Percentiles rank a stretch among this genome's conserved stretches.
These are phyloP conservation scores for Rynchops niger DNA, from an alignment of 2,113 vertebrate genomes.

Conservation along the genomic window DNA sequence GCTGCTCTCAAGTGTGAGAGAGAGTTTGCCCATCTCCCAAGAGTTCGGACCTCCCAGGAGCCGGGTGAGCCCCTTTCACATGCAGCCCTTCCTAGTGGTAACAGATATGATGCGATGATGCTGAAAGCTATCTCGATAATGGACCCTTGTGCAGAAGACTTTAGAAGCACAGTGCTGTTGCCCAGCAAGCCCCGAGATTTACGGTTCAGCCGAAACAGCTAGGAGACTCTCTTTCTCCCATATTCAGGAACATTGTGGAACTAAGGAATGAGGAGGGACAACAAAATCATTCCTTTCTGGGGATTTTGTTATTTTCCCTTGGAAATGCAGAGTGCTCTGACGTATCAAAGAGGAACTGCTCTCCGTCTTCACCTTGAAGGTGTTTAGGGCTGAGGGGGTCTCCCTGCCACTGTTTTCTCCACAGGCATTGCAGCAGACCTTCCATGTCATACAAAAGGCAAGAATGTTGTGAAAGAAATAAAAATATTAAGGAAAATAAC, in stretches of 20 bases:
- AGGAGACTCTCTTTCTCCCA: neutral
- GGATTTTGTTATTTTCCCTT: neutral
- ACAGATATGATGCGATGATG: fast-evolving
- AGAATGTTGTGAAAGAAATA: neutral
- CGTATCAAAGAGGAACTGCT: neutral
- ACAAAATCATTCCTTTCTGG: neutral
- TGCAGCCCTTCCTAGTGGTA: fast-evolving
- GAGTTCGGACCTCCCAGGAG: neutral
- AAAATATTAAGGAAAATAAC: neutral
- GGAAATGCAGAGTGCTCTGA: neutral
- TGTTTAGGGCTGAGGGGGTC: neutral
- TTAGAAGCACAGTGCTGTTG: neutral
- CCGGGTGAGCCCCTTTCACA: fast-evolving
- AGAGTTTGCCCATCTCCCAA: neutral
- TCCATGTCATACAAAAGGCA: neutral
- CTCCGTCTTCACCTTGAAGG: neutral
- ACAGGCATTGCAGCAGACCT: neutral
- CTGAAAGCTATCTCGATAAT: neutral
- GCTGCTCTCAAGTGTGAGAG: neutral
- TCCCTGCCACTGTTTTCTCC: neutral
- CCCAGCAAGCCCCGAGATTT: neutral
- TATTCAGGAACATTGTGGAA: neutral
- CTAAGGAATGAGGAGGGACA: neutral
- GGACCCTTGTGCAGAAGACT: neutral
- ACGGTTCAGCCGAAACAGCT: neutral